Evolutionary conservation across 1,140 invertebrate genomes (phyloP), one percentile per base, ranked within the genome.

Genomic region (Microplitis demolitor): DNA sequence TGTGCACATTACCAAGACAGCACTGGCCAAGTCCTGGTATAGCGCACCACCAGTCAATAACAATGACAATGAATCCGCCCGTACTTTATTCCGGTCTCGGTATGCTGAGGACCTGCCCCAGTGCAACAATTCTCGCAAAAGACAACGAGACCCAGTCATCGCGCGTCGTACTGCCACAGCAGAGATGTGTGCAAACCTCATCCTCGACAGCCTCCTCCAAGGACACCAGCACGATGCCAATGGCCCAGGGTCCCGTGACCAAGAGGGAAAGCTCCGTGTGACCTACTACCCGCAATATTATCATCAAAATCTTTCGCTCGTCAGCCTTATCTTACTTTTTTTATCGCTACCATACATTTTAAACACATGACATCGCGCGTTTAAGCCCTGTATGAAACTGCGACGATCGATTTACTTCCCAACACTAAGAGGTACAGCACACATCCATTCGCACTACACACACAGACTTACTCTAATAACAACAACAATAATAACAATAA

Each of bases 211-310:
- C 39, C 39, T 45, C 39, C 8, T 80, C 83, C 14, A 83, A 84
- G 56, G 84, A 85, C 31, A 69, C 79, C 63, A 78, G 73, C 67
- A 83, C 83, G 51, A 78, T 87, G 68, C 78, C 85, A 54, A 82
- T 86, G 73, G 80, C 84, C 53, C n/a, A 34, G 13, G 24, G 63
- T 50, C 35, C 63, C 11, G 45, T 66, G 14, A 72, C 70, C n/a
- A 87, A 87, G 72, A 78, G 86, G 61, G 86, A 87, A 68, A 87
- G 86, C 78, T 87, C 86, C 60, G 86, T 87, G 81, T 87, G 86
- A 87, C 85, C 77, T 63, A 70, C 13, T 56, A 75, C 35, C n/a
- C 71, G 11, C 4, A 11, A 16, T 3, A 53, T 5, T 14, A 37
- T 39, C 60, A 53, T 72, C 5, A 31, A 67, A 60, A 51, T 66